A percentile compares a stretch with the other conserved stretches of the same genome.
phyloP scores from a whole-genome alignment of 2,888 invertebrate species.

The Spialia ferax region DNA sequence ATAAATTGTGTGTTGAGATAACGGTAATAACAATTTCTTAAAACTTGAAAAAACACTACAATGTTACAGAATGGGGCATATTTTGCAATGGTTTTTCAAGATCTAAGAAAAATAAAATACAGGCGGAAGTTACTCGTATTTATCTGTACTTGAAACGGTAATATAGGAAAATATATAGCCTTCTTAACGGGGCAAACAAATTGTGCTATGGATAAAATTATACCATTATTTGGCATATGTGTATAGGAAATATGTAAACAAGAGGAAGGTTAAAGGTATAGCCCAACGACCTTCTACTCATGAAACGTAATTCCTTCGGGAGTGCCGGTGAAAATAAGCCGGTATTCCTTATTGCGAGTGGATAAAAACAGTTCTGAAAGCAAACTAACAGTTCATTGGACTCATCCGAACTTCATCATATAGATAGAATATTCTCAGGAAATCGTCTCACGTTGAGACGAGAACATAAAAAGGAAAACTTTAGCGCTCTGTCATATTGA shows the following conservation, averaged over 20 bases:
- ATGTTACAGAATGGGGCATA: no score
- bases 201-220: conserved; percentile 10
- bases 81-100: neutral
- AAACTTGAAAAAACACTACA: no score
- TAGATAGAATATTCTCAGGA: neutral
- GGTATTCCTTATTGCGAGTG: conserved; percentile 41
- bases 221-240: conserved; percentile 6
- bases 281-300: conserved; percentile 16
- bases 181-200: conserved; percentile 9
- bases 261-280: conserved; percentile 18
- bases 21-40: no score
- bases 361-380: conserved; percentile 44
- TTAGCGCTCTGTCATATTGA: neutral
- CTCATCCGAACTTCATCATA: conserved; percentile 20
- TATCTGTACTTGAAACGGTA: neutral
- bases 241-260: conserved; percentile 15
- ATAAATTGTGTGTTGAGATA: no score
- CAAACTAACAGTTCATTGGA: conserved; percentile 44
- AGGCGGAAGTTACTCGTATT: neutral
- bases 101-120: neutral
- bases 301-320: conserved; percentile 40
- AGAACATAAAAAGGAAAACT: neutral
- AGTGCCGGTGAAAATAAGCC: conserved; percentile 47
- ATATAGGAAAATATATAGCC: conserved; percentile 13
- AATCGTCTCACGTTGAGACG: neutral